Evolutionary conservation across 2,888 invertebrate species (phyloP).

Genomic region (Leistus spinibarbis): DNA sequence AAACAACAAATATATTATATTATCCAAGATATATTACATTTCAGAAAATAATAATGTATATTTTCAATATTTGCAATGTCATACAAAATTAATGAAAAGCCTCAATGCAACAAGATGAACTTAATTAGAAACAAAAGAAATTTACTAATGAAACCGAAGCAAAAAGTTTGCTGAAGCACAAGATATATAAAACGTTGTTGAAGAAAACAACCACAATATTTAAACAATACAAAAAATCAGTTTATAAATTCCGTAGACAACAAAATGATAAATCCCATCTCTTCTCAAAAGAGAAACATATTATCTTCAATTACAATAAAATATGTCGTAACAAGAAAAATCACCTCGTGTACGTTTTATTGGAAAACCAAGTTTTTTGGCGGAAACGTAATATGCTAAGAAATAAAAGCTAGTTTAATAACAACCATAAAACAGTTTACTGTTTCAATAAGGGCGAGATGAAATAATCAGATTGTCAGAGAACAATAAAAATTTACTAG

Average conservation of each 20-base stretch:
- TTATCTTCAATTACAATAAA: conserved; percentile 32
- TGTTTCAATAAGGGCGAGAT: background rate
- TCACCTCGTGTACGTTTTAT: background rate
- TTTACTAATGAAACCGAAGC: background rate
- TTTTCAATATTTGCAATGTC: no score
- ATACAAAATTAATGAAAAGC: no score
- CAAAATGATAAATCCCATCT: background rate
- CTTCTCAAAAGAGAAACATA: background rate
- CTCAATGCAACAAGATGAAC: no score
- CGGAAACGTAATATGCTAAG: background rate
- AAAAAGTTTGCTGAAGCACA: background rate
- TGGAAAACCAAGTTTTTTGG: no score
- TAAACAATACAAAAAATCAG: background rate
- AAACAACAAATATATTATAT: no score
- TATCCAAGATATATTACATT: no score
- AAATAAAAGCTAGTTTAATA: background rate
- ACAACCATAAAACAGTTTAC: background rate
- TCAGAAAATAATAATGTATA: no score
- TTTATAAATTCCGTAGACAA: background rate
- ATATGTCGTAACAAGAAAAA: conserved; percentile 26
- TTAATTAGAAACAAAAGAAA: no score
- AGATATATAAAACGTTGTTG: background rate
- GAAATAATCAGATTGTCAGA: background rate
- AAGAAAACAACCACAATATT: background rate
- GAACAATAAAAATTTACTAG: background rate